Evolutionary conservation across 1,140 invertebrate species (phyloP).

Genomic region (Telenomus remus): DNA sequence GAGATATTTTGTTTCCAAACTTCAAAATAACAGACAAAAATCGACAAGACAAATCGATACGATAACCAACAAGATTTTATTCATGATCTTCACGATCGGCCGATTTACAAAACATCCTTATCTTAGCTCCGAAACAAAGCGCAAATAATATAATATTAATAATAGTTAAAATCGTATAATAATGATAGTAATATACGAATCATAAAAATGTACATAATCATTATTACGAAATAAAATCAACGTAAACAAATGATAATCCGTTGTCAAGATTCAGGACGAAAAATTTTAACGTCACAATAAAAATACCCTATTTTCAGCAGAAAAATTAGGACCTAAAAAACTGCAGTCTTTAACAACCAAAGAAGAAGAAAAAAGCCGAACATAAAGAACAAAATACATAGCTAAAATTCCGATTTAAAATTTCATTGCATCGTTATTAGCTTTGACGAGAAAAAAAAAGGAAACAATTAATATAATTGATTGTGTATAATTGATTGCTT

Average conservation of each 20-base stretch:
- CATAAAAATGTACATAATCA: constrained; percentile 53
- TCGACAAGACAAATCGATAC: constrained; percentile 27
- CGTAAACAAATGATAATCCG: constrained; percentile 25
- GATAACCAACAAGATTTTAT: constrained; percentile 48
- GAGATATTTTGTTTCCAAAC: neutral
- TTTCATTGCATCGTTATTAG: constrained; percentile 28
- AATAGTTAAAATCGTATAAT: constrained; percentile 36
- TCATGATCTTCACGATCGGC: constrained; percentile 35
- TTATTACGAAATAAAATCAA: constrained; percentile 45
- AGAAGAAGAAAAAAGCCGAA: constrained; percentile 1
- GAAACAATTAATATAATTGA: constrained; percentile 6
- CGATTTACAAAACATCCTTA: constrained; percentile 46
- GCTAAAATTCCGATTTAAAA: constrained; percentile 24
- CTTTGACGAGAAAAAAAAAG: constrained; percentile 14
- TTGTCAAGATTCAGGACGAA: constrained; percentile 32
- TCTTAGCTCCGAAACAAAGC: constrained; percentile 33
- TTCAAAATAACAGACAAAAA: constrained; percentile 10
- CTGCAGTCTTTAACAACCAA: constrained; percentile 41
- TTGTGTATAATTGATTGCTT: constrained; percentile 2
- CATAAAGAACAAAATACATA: constrained; percentile 12
- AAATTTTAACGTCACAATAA: constrained; percentile 26
- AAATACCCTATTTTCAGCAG: constrained; percentile 7
- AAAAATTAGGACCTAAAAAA: constrained; percentile 39
- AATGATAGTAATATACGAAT: constrained; percentile 27
- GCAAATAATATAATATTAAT: constrained; percentile 35